Conservation (phyloP, 2,113 vertebrate species). For the Butastur rufipennis region DNA sequence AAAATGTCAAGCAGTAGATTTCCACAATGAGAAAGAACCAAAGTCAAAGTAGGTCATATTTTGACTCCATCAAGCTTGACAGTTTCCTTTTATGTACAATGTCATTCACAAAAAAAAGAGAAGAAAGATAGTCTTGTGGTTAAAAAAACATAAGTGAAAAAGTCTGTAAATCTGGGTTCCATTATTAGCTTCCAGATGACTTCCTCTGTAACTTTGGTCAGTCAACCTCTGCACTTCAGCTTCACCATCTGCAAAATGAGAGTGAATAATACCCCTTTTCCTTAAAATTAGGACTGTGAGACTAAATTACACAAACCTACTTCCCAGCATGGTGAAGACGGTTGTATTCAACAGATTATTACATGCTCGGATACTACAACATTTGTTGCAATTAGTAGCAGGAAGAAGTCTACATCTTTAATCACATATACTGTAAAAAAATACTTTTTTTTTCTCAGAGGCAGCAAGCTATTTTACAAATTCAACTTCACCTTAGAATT, state of each 20-base stretch:
- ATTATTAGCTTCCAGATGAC: conserved; percentile 8
- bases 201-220: background rate
- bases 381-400: background rate
- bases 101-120: background rate
- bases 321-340: background rate
- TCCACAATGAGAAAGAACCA: background rate
- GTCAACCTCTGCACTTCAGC: background rate
- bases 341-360: background rate
- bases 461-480: background rate
- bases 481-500: background rate
- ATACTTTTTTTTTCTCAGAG: background rate
- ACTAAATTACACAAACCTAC: background rate
- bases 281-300: background rate
- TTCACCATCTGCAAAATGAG: background rate
- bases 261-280: background rate
- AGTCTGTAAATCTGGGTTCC: background rate
- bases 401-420: background rate
- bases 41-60: background rate
- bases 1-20: background rate
- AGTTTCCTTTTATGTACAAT: background rate
- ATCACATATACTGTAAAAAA: background rate
- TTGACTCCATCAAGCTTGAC: background rate
- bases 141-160: conserved; percentile 1
- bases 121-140: background rate
- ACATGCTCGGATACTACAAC: background rate